These are phyloP conservation scores for Heliconius hortense DNA, from an alignment of 2,888 invertebrate species.

Conservation along the genomic window DNA sequence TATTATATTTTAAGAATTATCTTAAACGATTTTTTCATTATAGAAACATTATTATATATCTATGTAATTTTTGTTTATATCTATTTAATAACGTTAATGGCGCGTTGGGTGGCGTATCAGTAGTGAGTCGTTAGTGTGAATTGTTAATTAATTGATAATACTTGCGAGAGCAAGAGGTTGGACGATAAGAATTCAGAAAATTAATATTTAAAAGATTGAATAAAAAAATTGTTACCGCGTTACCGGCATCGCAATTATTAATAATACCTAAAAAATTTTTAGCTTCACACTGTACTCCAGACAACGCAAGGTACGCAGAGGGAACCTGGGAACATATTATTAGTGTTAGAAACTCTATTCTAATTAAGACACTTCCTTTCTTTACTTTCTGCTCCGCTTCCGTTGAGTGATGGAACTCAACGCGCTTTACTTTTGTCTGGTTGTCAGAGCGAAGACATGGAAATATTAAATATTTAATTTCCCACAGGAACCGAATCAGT, in stretches of 20 bases:
- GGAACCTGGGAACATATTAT: not conserved
- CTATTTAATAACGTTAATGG: slow-evolving; percentile 13
- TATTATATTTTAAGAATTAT: slow-evolving; percentile 23
- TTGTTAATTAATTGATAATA: slow-evolving; percentile 60
- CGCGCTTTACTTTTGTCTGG: too few relatives aligned
- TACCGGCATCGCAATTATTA: too few relatives aligned
- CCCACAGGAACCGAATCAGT: too few relatives aligned
- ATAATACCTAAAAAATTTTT: too few relatives aligned
- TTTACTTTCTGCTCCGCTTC: not conserved
- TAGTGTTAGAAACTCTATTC: not conserved
- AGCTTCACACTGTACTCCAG: too few relatives aligned
- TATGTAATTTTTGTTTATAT: slow-evolving; percentile 26
- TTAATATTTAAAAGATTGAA: slow-evolving; percentile 1
- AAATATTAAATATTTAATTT: too few relatives aligned
- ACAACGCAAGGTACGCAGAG: not conserved
- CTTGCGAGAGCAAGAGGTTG: slow-evolving; percentile 52
- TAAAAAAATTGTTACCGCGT: not conserved
- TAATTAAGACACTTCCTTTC: not conserved
- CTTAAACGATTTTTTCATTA: slow-evolving; percentile 36
- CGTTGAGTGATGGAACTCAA: not conserved
- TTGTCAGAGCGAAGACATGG: too few relatives aligned
- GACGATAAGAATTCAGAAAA: slow-evolving; percentile 33
- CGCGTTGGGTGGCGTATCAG: slow-evolving; percentile 8
- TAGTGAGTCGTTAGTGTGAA: slow-evolving; percentile 43
- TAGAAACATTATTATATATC: slow-evolving; percentile 43